A percentile compares a stretch with the other conserved stretches of the same genome.
phyloP scores from a whole-genome alignment of 2,797 vertebrate genomes.

The Manis javanica region DNA sequence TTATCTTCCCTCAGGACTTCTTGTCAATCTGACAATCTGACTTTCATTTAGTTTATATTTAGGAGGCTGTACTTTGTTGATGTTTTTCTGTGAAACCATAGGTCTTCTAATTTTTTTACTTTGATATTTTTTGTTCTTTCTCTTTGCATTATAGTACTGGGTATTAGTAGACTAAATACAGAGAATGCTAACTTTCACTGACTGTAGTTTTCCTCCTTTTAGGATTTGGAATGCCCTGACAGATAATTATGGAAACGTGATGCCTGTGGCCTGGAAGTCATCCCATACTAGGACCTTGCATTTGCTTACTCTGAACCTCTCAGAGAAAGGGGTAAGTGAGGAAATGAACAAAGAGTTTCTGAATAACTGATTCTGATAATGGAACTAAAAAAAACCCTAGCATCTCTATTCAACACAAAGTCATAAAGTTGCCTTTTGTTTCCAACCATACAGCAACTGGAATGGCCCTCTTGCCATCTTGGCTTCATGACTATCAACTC shows the following conservation, averaged over 20 bases:
- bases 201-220: slow-evolving; percentile 66
- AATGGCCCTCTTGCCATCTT: neutral
- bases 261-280: slow-evolving; percentile 99
- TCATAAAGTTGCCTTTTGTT: neutral
- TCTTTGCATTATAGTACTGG: neutral
- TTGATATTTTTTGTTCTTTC: neutral
- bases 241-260: slow-evolving; percentile 97
- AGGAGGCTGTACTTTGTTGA: neutral
- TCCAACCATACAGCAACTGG: neutral
- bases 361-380: neutral
- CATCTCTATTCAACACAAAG: neutral
- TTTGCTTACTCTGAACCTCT: slow-evolving; percentile 95
- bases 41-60: neutral
- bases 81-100: neutral
- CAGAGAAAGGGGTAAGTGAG: slow-evolving; percentile 91
- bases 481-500: neutral
- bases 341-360: neutral
- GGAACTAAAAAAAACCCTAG: neutral
- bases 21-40: neutral
- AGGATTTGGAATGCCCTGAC: slow-evolving; percentile 98
- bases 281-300: slow-evolving; percentile 97
- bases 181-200: slow-evolving; percentile 24
- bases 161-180: neutral
- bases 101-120: neutral
- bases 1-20: neutral